These are phyloP conservation scores for Euphonia xanthogaster DNA, from an alignment of 2,797 vertebrate genomes.

Conservation along the genomic window DNA sequence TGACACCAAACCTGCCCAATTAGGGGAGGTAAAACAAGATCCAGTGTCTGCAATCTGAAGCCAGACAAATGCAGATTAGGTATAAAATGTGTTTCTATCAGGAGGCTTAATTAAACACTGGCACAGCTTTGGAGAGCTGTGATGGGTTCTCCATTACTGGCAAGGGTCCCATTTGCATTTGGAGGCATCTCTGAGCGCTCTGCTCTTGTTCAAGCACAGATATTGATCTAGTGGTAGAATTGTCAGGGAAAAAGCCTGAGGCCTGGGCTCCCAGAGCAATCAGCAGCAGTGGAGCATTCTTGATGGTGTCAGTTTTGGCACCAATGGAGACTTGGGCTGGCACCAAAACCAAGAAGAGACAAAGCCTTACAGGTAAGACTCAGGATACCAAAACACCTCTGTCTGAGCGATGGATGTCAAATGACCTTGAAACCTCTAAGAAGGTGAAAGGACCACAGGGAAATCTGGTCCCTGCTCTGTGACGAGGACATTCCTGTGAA, in stretches of 20 bases:
- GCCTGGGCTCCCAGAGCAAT: not conserved
- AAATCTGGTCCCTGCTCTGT: not conserved
- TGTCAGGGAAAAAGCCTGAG: not conserved
- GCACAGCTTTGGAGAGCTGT: not conserved
- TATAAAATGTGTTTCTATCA: not conserved
- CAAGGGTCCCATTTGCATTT: not conserved
- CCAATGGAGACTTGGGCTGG: not conserved
- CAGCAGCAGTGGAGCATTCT: not conserved
- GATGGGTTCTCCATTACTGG: constrained; percentile 4
- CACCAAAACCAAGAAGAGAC: not conserved
- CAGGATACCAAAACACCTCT: not conserved
- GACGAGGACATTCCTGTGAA: accelerated
- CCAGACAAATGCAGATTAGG: not conserved
- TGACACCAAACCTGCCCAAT: not conserved
- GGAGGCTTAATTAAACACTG: constrained; percentile 3
- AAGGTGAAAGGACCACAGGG: not conserved
- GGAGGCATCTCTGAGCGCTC: not conserved
- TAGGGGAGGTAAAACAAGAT: not conserved
- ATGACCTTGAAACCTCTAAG: not conserved
- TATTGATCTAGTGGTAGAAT: not conserved
- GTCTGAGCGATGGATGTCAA: not conserved
- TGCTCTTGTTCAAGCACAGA: not conserved
- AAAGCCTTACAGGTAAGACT: not conserved
- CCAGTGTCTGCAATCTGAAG: not conserved
- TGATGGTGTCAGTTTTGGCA: not conserved